Conservation (phyloP, 2,888 invertebrate genomes). For the Drosophila differens region DNA sequence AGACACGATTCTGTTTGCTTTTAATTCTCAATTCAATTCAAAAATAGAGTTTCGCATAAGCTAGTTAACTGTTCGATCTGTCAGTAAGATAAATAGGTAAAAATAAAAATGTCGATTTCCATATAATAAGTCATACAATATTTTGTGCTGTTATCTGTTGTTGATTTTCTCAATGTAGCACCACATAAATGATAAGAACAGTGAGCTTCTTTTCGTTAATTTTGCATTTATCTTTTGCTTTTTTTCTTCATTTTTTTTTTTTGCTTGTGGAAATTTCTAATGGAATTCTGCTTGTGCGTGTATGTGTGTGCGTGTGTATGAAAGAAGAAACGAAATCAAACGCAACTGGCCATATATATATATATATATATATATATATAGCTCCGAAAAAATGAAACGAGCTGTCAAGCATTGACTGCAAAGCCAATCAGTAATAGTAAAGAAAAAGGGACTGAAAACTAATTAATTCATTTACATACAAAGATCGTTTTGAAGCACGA, state of each 20-base stretch:
- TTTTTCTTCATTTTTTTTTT: neutral
- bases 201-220: conserved; percentile 51
- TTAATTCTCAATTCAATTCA: conserved; percentile 13
- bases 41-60: conserved; percentile 45
- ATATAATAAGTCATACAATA: conserved; percentile 44
- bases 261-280: conserved; percentile 63
- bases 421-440: conserved; percentile 9
- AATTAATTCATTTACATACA: conserved; percentile 36
- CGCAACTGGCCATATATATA: conserved; percentile 7
- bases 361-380: conserved; percentile 11
- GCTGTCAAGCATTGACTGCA: conserved; percentile 8
- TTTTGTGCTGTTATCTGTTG: conserved; percentile 50
- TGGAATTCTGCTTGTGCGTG: conserved; percentile 70
- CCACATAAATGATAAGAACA: conserved; percentile 57
- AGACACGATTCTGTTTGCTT: conserved; percentile 30
- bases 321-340: conserved; percentile 26
- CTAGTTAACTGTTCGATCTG: conserved; percentile 43
- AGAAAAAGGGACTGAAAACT: conserved; percentile 5
- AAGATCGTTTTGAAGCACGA: conserved; percentile 36
- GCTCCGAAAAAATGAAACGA: conserved; percentile 28
- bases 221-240: conserved; percentile 38
- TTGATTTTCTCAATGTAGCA: conserved; percentile 52
- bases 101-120: conserved; percentile 36
- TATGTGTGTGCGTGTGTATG: conserved; percentile 24
- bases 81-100: conserved; percentile 51